Base-by-base conservation (phyloP, 2,113 vertebrate species). In the Gobius niger region DNA sequence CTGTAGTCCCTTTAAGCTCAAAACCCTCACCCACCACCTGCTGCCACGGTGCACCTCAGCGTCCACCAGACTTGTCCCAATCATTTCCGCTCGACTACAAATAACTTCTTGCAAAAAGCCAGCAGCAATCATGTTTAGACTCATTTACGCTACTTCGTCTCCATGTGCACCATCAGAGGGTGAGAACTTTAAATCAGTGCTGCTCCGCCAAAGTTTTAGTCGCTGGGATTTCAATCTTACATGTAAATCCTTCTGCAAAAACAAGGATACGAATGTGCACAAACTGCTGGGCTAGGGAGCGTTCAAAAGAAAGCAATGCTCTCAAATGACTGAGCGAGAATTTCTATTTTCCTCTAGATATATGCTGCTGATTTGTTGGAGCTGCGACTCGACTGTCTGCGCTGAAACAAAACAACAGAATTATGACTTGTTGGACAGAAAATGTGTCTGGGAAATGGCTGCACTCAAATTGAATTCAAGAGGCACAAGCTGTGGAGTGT, bases 401-500 rank as follows among this genome's bases (percentile, higher is more conserved):
- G 53, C 75, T 53, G 46, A 57, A 76, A 44, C 64, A 16, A 56
- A 78, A 70, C 62, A 79, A 65, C 70, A 49, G 19, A 81, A 80
- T 82, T 64, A 76, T 72, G 65, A 63, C 56, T 64, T 73, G 66
- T 63, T 80, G 41, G 40, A 63, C 61, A 60, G 63, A 62, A 72
- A 46, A 67, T 50, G 67, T n/a, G 47, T 40, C 65, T 62, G 72
- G 71, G 66, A 83, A 84, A 78, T 73, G 44, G 81, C 62, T 46
- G 42, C 40, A 57, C 67, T 74, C 72, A 74, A 70, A 76, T 63
- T 78, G 61, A 85, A 78, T 81, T 81, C 44, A 52, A 76, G 67
- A 76, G 62, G 60, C 51, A 42, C 87, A 88, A 73, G 76, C 87
- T 89, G 83, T 83, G 72, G 52, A 66, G 83, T 84, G 83, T 51